Evolutionary conservation across 2,113 vertebrate species (phyloP).

Genomic region (Callocephalon fimbriatum): DNA sequence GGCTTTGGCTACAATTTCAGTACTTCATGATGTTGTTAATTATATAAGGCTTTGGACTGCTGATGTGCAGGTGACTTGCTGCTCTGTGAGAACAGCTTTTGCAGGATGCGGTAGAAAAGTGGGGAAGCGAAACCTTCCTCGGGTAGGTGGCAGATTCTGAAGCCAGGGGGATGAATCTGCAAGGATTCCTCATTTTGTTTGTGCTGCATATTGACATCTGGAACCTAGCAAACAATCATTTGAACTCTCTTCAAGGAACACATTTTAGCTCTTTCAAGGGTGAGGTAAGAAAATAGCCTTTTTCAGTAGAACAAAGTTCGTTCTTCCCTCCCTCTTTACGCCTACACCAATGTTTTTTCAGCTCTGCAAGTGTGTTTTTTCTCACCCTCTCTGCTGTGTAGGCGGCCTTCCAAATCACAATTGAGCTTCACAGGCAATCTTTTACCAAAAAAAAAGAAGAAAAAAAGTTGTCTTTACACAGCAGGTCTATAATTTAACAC

Average conservation of each 20-base stretch:
- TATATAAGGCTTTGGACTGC: neutral
- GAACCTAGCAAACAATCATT: neutral
- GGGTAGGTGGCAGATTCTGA: neutral
- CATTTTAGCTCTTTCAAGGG: neutral
- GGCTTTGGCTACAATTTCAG: neutral
- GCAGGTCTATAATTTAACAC: slow-evolving; percentile 69
- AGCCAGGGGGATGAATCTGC: neutral
- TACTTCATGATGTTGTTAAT: neutral
- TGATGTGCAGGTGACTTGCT: neutral
- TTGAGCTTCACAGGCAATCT: slow-evolving; percentile 72
- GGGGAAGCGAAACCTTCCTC: neutral
- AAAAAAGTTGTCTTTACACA: slow-evolving; percentile 39
- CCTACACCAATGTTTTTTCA: slow-evolving; percentile 64
- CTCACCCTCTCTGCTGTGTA: slow-evolving; percentile 69
- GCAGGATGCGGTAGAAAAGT: neutral
- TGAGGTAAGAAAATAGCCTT: slow-evolving; percentile 26
- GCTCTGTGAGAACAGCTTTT: neutral
- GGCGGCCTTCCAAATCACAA: slow-evolving; percentile 69
- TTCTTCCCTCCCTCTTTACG: neutral
- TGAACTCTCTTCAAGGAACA: slow-evolving; percentile 10
- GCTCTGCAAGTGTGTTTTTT: slow-evolving; percentile 56
- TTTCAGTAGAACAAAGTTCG: slow-evolving; percentile 8
- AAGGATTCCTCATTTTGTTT: neutral
- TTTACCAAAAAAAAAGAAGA: neutral
- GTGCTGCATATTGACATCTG: neutral